Conservation (phyloP, 2,797 vertebrate genomes). For the Eremophila alpestris region DNA sequence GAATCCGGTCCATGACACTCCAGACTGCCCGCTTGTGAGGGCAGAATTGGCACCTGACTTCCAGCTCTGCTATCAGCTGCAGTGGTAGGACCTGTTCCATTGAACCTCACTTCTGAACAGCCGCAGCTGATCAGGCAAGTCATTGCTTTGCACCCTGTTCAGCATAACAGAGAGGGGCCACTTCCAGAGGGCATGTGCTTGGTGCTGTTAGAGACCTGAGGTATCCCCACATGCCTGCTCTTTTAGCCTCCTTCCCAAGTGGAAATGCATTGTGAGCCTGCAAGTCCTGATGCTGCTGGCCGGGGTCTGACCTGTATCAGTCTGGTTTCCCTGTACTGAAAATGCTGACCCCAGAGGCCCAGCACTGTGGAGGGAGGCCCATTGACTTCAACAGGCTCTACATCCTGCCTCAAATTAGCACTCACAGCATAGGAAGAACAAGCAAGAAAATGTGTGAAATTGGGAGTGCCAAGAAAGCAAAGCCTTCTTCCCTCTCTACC, state of each 20-base stretch:
- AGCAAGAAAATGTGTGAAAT: slow-evolving; percentile 58
- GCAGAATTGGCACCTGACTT: neutral
- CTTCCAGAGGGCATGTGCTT: neutral
- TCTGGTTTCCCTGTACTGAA: neutral
- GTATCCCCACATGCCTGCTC: neutral
- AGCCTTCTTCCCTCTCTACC: slow-evolving; percentile 55
- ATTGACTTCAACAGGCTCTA: slow-evolving; percentile 35
- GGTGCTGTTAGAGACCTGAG: neutral
- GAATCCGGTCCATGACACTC: neutral
- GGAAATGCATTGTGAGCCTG: fast-evolving
- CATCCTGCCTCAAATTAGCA: slow-evolving; percentile 57
- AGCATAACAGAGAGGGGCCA: neutral
- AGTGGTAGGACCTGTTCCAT: neutral
- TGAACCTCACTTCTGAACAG: neutral
- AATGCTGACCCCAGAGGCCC: neutral
- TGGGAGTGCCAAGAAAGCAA: slow-evolving; percentile 55
- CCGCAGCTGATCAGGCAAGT: neutral
- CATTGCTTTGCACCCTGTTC: fast-evolving
- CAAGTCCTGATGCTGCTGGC: neutral
- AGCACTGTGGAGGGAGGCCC: neutral
- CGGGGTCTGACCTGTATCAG: neutral
- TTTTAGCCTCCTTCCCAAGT: neutral
- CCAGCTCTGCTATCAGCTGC: neutral
- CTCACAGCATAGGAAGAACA: slow-evolving; percentile 35
- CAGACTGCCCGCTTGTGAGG: neutral